These are phyloP conservation scores for Poeciliopsis infans DNA, from an alignment of 2,797 vertebrate genomes.

Conservation along the genomic window DNA sequence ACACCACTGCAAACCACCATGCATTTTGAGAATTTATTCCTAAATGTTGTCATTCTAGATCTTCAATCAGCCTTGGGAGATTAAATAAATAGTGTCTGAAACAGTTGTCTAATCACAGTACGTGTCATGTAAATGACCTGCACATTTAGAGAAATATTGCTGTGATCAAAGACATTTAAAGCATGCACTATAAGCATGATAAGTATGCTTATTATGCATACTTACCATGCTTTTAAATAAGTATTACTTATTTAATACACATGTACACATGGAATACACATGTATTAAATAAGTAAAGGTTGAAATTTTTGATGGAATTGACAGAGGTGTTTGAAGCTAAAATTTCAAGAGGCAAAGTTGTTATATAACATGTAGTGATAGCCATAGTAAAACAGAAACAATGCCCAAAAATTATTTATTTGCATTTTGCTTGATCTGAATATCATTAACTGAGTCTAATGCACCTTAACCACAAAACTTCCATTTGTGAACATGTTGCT, in stretches of 20 bases:
- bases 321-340: not conserved
- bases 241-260: no score
- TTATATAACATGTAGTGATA: not conserved
- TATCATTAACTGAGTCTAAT: not conserved
- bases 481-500: not conserved
- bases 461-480: not conserved
- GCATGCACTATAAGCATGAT: not conserved
- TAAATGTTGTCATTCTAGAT: not conserved
- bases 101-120: not conserved
- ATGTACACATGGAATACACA: no score
- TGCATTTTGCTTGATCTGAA: not conserved
- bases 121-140: not conserved
- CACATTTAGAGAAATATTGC: not conserved
- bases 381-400: not conserved
- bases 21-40: not conserved
- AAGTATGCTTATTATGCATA: no score
- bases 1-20: not conserved
- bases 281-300: not conserved
- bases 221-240: no score
- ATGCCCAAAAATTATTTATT: not conserved
- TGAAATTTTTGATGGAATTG: not conserved
- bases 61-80: not conserved
- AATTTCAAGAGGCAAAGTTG: not conserved
- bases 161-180: not conserved
- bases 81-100: not conserved